Percentiles rank a stretch among this genome's conserved stretches.
These are phyloP conservation scores for Solenodon paradoxus DNA, from an alignment of 2,113 vertebrate species.

Conservation along the genomic window DNA sequence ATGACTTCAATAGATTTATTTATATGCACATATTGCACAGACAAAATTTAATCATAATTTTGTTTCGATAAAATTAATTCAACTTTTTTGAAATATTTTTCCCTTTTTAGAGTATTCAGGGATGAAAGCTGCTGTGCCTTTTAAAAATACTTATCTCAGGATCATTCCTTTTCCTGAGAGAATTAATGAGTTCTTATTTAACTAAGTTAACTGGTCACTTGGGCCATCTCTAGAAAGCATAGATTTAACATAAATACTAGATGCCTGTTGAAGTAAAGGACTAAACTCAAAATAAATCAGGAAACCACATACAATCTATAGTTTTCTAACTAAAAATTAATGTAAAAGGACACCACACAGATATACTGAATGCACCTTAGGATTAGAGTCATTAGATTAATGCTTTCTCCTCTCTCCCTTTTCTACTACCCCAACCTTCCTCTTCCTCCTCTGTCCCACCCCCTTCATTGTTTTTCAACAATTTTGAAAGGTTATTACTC, in stretches of 20 bases:
- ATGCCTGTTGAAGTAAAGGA: constrained; percentile 1
- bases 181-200: background rate
- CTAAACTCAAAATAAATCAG: background rate
- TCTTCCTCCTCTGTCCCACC: background rate
- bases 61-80: too few species aligned
- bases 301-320: background rate
- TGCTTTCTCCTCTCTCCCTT: background rate
- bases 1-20: background rate
- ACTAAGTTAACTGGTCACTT: background rate
- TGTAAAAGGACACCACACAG: background rate
- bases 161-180: background rate
- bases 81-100: background rate
- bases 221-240: background rate
- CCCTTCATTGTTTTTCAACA: background rate
- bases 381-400: background rate
- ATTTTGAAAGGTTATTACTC: background rate
- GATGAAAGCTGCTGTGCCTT: background rate
- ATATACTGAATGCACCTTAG: too few species aligned
- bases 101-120: background rate
- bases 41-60: background rate
- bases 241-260: background rate
- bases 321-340: background rate
- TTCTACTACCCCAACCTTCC: background rate
- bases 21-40: background rate
- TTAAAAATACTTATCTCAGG: background rate